Conservation (phyloP, 2,797 vertebrate genomes). For the Channallabes apus region DNA sequence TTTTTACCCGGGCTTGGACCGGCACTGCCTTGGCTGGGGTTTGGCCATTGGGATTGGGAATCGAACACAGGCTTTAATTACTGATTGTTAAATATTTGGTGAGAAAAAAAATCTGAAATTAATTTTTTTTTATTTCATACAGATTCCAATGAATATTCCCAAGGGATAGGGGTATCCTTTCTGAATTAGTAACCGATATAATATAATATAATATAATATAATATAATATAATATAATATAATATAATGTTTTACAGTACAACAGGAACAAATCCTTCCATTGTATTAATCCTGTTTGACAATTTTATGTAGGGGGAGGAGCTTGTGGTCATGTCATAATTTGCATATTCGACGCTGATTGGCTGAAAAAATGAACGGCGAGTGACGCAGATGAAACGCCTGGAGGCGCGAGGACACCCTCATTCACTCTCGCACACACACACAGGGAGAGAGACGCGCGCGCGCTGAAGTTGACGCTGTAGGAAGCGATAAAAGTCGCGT, state of each 20-base stretch:
- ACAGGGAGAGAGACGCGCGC: not conserved
- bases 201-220: too few species aligned
- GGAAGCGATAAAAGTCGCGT: not conserved
- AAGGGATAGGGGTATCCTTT: too few species aligned
- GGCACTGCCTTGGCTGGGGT: too few species aligned
- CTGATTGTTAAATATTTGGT: not conserved
- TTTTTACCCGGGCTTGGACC: too few species aligned
- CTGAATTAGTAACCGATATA: not conserved
- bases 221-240: not conserved
- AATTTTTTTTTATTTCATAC: not conserved
- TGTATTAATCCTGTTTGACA: not conserved
- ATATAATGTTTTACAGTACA: too few species aligned
- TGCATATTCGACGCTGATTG: slow-evolving; percentile 1
- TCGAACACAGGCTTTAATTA: too few species aligned
- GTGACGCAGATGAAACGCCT: slow-evolving; percentile 22
- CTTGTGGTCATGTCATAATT: not conserved
- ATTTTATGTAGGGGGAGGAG: not conserved
- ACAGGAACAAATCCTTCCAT: not conserved
- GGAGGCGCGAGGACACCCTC: slow-evolving; percentile 23
- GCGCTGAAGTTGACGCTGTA: not conserved
- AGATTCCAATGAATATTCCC: not conserved
- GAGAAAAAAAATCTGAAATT: not conserved
- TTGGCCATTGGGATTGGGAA: too few species aligned
- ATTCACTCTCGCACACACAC: not conserved
- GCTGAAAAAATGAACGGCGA: not conserved